Evolutionary conservation across 2,888 invertebrate species (phyloP).

Genomic region (Nemurella pictetii): DNA sequence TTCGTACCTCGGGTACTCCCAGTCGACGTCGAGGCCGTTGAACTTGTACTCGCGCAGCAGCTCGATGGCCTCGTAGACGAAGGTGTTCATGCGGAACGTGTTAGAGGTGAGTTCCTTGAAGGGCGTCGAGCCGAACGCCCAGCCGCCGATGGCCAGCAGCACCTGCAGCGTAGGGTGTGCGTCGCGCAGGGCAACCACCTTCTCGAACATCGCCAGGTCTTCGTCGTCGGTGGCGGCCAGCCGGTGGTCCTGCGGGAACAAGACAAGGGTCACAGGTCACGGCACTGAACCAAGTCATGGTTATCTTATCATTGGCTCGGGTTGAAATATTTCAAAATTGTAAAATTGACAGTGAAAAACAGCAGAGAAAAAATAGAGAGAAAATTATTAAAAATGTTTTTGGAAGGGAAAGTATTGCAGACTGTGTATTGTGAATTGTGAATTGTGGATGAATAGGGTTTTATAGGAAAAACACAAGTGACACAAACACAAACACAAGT

Average conservation of each 20-base stretch:
- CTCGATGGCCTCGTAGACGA: constrained; percentile 92
- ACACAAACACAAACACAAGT: too few species aligned
- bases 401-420: too few species aligned
- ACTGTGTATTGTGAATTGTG: too few species aligned
- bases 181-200: constrained; percentile 81
- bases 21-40: constrained; percentile 90
- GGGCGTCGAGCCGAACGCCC: constrained; percentile 95
- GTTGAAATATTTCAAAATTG: too few species aligned
- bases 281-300: too few species aligned
- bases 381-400: too few species aligned
- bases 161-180: constrained; percentile 84
- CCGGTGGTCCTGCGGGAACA: constrained; percentile 63
- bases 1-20: constrained; percentile 83
- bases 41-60: constrained; percentile 89
- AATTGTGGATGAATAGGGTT: too few species aligned
- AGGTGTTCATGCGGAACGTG: constrained; percentile 91
- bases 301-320: too few species aligned
- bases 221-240: constrained; percentile 78
- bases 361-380: too few species aligned
- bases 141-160: constrained; percentile 87
- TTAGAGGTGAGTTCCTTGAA: constrained; percentile 91
- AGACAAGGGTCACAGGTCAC: too few species aligned
- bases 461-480: too few species aligned
- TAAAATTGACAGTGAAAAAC: too few species aligned
- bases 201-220: constrained; percentile 83